Conservation (phyloP, 2,113 vertebrate species). For the Apus apus region DNA sequence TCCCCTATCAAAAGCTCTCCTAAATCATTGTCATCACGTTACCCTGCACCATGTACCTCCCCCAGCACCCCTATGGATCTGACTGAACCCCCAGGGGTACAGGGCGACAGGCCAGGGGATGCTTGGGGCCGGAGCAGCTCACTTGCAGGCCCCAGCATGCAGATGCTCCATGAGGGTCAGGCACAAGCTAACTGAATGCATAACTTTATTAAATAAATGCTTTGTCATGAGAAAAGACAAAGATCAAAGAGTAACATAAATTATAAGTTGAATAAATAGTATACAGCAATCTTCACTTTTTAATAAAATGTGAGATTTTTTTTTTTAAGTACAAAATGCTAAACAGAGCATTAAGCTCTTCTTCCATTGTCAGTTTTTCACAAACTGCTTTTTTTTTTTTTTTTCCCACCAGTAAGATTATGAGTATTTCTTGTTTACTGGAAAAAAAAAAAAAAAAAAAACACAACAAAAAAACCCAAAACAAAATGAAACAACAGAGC, state of each 20-base stretch:
- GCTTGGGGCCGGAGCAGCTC: background rate
- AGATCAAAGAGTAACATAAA: conserved; percentile 99
- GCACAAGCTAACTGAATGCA: conserved; percentile 88
- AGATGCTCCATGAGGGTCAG: conserved; percentile 26
- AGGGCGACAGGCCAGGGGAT: rapidly evolving
- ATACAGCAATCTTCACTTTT: conserved; percentile 98
- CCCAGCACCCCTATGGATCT: background rate
- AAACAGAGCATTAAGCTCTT: conserved; percentile 88
- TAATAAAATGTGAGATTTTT: conserved; percentile 96
- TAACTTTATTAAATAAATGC: conserved; percentile 99
- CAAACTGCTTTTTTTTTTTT: conserved; percentile 82
- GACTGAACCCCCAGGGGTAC: background rate
- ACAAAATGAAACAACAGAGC: conserved; percentile 74
- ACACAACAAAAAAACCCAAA: conserved; percentile 59
- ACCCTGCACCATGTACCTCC: background rate
- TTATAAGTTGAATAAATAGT: conserved; percentile 99
- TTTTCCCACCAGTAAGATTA: conserved; percentile 84
- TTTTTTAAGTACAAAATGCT: conserved; percentile 91
- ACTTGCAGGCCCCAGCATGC: background rate
- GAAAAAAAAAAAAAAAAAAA: conserved; percentile 52
- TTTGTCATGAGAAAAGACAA: conserved; percentile 99
- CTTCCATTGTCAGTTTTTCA: conserved; percentile 82
- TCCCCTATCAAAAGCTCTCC: background rate
- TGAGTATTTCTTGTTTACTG: conserved; percentile 84
- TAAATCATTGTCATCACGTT: background rate